These are phyloP conservation scores for Tyto alba DNA, from an alignment of 2,113 vertebrate genomes.

Conservation along the genomic window DNA sequence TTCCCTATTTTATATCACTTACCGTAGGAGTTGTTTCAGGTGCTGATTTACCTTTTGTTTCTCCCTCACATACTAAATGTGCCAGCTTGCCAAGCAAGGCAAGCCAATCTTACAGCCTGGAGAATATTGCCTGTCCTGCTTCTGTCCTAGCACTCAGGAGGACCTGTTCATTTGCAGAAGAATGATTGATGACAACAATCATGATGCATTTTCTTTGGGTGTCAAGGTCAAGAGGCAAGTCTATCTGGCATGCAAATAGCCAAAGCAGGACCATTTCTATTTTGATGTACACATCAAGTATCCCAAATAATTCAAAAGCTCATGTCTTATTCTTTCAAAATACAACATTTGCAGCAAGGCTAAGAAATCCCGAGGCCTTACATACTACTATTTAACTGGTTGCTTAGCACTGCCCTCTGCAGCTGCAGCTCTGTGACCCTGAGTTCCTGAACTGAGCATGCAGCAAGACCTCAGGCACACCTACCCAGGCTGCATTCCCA, in stretches of 20 bases:
- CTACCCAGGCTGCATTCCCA: neutral
- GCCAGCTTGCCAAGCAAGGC: neutral
- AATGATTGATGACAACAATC: neutral
- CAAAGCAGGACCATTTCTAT: neutral
- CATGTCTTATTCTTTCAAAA: neutral
- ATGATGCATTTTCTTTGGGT: neutral
- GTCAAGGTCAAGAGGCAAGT: conserved; percentile 9
- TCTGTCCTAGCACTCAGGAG: neutral
- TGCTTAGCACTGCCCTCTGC: neutral
- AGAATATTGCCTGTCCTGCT: neutral
- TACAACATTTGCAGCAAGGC: neutral
- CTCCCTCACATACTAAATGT: neutral
- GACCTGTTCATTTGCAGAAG: neutral
- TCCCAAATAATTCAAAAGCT: neutral
- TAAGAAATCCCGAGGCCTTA: neutral
- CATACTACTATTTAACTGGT: neutral
- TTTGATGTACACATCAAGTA: neutral
- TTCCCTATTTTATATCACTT: neutral
- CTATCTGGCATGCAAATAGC: neutral
- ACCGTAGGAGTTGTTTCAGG: neutral
- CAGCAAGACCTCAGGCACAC: neutral
- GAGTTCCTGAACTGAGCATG: neutral
- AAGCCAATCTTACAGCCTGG: neutral
- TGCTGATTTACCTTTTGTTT: neutral
- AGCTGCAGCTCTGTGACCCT: neutral